Percentiles rank a stretch among this genome's conserved stretches.
phyloP scores from a whole-genome alignment of 2,888 invertebrate species.

The Operophtera brumata region DNA sequence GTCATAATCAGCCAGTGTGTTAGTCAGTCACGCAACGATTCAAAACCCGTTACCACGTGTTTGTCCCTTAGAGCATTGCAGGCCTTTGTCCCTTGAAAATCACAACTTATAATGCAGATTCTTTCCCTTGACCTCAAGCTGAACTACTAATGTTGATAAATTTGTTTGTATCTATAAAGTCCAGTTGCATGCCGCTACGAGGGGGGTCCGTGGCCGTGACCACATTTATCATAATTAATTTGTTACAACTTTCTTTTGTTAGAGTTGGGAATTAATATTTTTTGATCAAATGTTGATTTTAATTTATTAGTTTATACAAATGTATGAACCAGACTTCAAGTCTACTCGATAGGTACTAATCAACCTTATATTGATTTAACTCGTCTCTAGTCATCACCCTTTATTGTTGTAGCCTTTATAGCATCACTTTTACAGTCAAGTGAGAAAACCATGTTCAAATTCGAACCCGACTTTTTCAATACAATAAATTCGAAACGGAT shows the following conservation, averaged over 20 bases:
- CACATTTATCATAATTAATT: constrained; percentile 12
- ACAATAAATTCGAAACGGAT: constrained; percentile 15
- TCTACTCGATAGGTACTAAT: too few species aligned
- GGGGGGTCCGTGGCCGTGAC: constrained; percentile 13
- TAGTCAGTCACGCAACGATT: too few species aligned
- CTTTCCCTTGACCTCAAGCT: not conserved
- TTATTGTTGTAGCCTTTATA: too few species aligned
- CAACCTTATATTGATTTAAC: too few species aligned
- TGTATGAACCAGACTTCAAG: not conserved
- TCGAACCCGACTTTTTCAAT: not conserved
- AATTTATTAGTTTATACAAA: not conserved
- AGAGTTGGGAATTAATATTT: not conserved
- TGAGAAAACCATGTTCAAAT: not conserved
- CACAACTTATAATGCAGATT: not conserved
- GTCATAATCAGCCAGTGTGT: too few species aligned
- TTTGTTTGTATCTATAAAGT: not conserved
- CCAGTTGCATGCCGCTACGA: constrained; percentile 9
- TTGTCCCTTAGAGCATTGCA: too few species aligned
- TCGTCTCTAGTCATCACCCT: too few species aligned
- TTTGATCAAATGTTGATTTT: not conserved
- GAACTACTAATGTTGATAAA: constrained; percentile 6
- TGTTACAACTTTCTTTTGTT: not conserved
- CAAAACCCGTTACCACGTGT: too few species aligned
- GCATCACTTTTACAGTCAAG: too few species aligned
- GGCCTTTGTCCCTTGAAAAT: not conserved